phyloP scores from a whole-genome alignment of 2,113 vertebrate genomes.

The Nerophis lumbriciformis region DNA sequence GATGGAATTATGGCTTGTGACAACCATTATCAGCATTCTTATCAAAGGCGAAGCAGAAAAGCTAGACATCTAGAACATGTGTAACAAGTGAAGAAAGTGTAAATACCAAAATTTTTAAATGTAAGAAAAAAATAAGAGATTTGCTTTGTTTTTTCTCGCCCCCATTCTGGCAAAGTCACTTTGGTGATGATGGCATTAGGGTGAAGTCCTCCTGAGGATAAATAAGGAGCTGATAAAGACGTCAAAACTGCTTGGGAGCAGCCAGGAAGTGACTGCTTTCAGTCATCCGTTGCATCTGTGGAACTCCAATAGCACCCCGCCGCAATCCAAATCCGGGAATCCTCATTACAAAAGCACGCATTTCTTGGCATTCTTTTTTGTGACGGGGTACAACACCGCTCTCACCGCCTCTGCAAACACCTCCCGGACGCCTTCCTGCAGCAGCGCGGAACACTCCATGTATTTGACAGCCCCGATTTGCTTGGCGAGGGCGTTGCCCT shows the following conservation, averaged over 20 bases:
- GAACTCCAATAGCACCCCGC: conserved; percentile 41
- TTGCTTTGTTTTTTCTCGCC: conserved; percentile 37
- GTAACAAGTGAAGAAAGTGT: conserved; percentile 54
- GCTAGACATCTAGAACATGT: conserved; percentile 57
- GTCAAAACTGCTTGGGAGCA: conserved; percentile 38
- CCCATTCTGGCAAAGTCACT: conserved; percentile 59
- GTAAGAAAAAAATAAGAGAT: conserved; percentile 52
- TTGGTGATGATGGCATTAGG: conserved; percentile 58
- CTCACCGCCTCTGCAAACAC: conserved; percentile 88
- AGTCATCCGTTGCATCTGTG: conserved; percentile 40
- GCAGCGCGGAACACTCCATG: conserved; percentile 87
- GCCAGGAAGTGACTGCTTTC: conserved; percentile 36
- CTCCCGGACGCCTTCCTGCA: conserved; percentile 84
- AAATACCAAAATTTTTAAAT: conserved; percentile 66
- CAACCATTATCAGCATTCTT: conserved; percentile 53
- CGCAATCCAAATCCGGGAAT: conserved; percentile 61
- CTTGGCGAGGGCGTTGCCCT: conserved; percentile 84
- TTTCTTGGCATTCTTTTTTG: conserved; percentile 86
- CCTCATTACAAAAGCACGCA: conserved; percentile 83
- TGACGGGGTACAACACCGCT: conserved; percentile 85
- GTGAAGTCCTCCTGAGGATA: conserved; percentile 53
- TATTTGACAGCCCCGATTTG: conserved; percentile 91
- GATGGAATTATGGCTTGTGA: conserved; percentile 58
- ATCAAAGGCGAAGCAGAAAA: conserved; percentile 54
- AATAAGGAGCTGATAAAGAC: conserved; percentile 39